A percentile compares a stretch with the other conserved stretches of the same genome.
Evolutionary conservation across 1,140 invertebrate species (phyloP).

Genomic region (Drosophila mauritiana): DNA sequence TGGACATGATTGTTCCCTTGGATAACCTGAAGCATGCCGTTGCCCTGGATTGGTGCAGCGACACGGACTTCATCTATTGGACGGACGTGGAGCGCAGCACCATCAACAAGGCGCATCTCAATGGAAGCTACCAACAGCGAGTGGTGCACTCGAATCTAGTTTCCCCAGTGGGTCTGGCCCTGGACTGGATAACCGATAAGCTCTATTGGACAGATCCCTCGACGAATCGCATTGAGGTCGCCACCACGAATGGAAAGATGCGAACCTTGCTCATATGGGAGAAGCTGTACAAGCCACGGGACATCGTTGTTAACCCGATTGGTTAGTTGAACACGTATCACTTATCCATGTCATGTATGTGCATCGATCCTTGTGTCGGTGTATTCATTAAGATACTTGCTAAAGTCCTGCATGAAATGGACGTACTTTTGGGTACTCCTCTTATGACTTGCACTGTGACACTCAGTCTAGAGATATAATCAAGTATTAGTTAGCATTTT

Average conservation of each 20-base stretch:
- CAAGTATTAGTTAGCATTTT: no score
- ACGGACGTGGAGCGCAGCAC: conserved; percentile 93
- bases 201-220: conserved; percentile 95
- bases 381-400: neutral
- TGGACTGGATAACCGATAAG: conserved; percentile 94
- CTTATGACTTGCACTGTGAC: neutral
- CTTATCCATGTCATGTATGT: neutral
- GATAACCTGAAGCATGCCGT: conserved; percentile 93
- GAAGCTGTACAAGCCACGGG: conserved; percentile 92
- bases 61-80: conserved; percentile 93
- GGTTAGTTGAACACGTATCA: conserved; percentile 75
- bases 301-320: conserved; percentile 93
- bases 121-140: conserved; percentile 90
- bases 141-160: conserved; percentile 87
- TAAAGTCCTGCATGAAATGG: neutral
- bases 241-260: conserved; percentile 91
- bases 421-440: neutral
- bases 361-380: no score
- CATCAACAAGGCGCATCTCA: conserved; percentile 91
- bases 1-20: conserved; percentile 90
- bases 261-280: conserved; percentile 91
- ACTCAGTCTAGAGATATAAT: neutral
- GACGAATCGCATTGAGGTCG: conserved; percentile 92
- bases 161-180: conserved; percentile 90
- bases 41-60: conserved; percentile 93